A percentile compares a stretch with the other conserved stretches of the same genome.
These are phyloP conservation scores for Siniperca scherzeri DNA, from an alignment of 2,797 vertebrate species.

Conservation along the genomic window DNA sequence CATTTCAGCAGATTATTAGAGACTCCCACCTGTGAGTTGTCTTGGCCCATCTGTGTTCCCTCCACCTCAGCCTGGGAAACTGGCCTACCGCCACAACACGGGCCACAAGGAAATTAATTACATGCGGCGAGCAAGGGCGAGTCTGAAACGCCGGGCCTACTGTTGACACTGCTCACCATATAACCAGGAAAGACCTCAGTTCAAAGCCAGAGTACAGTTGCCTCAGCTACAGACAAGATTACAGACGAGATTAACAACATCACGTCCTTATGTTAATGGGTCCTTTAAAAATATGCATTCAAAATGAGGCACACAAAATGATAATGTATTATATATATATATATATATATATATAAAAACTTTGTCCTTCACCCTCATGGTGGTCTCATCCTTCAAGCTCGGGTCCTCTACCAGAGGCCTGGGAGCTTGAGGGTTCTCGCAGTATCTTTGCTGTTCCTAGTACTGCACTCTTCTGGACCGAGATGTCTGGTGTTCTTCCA, in stretches of 20 bases:
- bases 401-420: no score
- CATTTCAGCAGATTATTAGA: constrained; percentile 68
- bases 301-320: background rate
- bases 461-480: no score
- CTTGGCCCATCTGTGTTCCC: constrained; percentile 70
- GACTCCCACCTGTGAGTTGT: constrained; percentile 68
- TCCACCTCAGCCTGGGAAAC: constrained; percentile 45
- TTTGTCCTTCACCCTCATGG: no score
- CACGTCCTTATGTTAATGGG: background rate
- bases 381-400: no score
- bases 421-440: no score
- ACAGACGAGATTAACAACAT: background rate
- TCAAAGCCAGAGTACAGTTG: background rate
- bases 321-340: background rate
- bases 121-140: constrained; percentile 11
- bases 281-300: background rate
- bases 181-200: background rate
- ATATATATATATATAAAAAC: no score
- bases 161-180: background rate
- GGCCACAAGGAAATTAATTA: constrained; percentile 69
- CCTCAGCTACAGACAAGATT: background rate
- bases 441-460: no score
- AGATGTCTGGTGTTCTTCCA: no score
- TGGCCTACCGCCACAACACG: constrained; percentile 54
- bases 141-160: constrained; percentile 3